Base-by-base conservation (phyloP, 2,888 invertebrate species). In the Amphipyra berbera region DNA sequence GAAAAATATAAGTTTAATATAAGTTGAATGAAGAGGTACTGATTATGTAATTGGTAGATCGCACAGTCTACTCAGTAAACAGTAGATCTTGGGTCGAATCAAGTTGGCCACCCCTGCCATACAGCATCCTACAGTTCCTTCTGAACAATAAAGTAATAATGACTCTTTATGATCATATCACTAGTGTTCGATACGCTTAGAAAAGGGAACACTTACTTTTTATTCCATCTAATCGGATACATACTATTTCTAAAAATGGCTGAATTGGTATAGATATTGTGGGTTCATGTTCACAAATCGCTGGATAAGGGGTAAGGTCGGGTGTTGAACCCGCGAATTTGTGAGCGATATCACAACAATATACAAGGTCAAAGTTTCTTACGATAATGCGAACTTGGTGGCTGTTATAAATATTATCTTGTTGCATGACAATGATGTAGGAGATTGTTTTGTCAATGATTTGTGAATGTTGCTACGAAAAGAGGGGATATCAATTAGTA, bases 281-380 rank as follows among this genome's bases (percentile, higher is more conserved):
- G 41, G 73, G 60, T 73, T n/a, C 68, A 59, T 47, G 72, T 71
- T 63, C 68, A 58, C 70, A 53, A 74, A 76, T 79, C 61, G 47
- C 4, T 49, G n/a, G 81, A 80, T 81, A 79, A 78, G 58, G 46
- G 35, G n/a, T 44, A 50, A 65, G 71, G 68, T 71, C 71, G 81
- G 72, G 50, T 76, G 47, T 79, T 77, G 79, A 82, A 74, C 82
- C 68, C 64, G 73, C 76, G 50, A 77, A 81, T 68, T 72, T 71
- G 69, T 57, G 10, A 13, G 61, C 61, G 76, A 82, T 70, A 56
- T 60, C 57, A 61, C 50, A 66, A 62, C 65, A 67, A 71, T 64
- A 68, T 27, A 72, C 70, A 82, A 79, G 81, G 82, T 82, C 81
- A 80, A 56, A 71, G 73, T 72, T 59, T 42, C 53, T 68, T 41